Evolutionary conservation across 1,140 invertebrate genomes (phyloP).

Genomic region (Scylla paramamosain): DNA sequence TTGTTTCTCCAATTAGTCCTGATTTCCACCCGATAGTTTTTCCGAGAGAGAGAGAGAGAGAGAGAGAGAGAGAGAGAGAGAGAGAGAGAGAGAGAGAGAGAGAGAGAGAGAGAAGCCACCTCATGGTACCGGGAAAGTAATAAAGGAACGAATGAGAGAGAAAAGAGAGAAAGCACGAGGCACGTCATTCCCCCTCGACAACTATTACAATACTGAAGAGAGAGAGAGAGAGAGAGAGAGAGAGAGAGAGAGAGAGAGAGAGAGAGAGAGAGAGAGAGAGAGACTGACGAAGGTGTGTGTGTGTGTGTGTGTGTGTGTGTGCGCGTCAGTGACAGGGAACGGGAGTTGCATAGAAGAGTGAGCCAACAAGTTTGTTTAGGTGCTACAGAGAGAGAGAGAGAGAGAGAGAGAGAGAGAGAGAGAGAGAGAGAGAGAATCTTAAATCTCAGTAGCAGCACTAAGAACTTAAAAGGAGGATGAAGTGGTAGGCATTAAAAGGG

Average conservation of each 20-base stretch:
- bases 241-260: too few relatives aligned
- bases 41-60: neutral
- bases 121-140: too few relatives aligned
- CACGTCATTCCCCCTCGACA: neutral
- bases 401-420: neutral
- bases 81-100: slow-evolving; percentile 28
- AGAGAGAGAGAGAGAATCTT: neutral
- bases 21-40: too few relatives aligned
- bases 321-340: too few relatives aligned
- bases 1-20: too few relatives aligned
- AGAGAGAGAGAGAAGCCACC: neutral
- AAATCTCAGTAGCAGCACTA: neutral
- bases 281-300: too few relatives aligned
- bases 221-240: neutral
- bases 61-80: slow-evolving; percentile 7
- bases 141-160: neutral
- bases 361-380: too few relatives aligned
- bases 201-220: too few relatives aligned
- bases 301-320: too few relatives aligned
- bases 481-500: neutral
- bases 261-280: neutral
- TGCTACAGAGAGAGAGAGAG: neutral
- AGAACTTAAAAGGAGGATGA: neutral
- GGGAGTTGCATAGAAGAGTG: too few relatives aligned
- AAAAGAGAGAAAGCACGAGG: neutral